phyloP scores from a whole-genome alignment of 2,888 invertebrate genomes.

The Drosophila stalkeri region DNA sequence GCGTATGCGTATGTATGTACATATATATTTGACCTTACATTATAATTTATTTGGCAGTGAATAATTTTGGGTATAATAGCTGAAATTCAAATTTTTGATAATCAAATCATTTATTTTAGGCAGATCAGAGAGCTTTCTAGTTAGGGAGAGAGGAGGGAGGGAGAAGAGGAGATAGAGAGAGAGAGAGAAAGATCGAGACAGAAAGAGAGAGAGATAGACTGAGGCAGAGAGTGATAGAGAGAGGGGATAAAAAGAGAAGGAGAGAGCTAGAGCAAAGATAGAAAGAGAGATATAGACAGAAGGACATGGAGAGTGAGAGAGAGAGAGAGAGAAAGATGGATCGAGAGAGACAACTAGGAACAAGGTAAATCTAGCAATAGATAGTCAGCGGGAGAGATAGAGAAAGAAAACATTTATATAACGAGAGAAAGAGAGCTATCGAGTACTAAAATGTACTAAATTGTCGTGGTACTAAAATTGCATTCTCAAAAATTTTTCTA shows the following conservation, averaged over 20 bases:
- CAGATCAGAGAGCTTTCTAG: too few species aligned
- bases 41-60: slow-evolving; percentile 24
- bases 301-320: neutral
- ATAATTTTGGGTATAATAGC: neutral
- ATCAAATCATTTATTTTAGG: neutral
- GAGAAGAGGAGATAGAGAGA: neutral
- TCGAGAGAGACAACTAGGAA: neutral
- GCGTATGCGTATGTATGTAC: too few species aligned
- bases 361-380: too few species aligned
- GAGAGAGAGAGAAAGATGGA: neutral
- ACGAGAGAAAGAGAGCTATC: too few species aligned
- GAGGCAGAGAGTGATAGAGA: neutral
- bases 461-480: neutral
- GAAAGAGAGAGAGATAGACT: neutral
- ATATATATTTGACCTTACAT: slow-evolving; percentile 10
- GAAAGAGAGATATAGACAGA: neutral
- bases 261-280: neutral
- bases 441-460: neutral
- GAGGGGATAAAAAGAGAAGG: neutral
- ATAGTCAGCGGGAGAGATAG: too few species aligned
- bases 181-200: neutral
- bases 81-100: neutral
- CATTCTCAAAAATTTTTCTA: neutral
- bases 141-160: neutral
- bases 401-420: too few species aligned